These are phyloP conservation scores for Gasterosteus nipponicus DNA, from an alignment of 2,113 vertebrate species.

Conservation along the genomic window DNA sequence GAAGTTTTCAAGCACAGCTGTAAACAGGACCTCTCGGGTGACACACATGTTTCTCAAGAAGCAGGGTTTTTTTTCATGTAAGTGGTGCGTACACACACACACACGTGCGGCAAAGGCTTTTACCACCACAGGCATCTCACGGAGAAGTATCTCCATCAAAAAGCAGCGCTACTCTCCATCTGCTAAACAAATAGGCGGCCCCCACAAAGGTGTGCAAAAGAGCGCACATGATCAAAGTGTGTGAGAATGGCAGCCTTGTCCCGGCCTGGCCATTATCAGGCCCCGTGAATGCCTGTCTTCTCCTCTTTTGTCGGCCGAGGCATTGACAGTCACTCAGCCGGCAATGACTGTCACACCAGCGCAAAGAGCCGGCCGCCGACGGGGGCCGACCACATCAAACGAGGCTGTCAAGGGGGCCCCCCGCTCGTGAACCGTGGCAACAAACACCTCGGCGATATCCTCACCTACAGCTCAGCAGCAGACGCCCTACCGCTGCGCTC, in stretches of 20 bases:
- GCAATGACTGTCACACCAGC: slow-evolving; percentile 85
- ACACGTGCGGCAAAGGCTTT: slow-evolving; percentile 52
- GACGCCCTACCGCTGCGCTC: slow-evolving; percentile 77
- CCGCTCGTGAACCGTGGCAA: slow-evolving; percentile 80
- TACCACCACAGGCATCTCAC: slow-evolving; percentile 56
- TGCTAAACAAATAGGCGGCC: slow-evolving; percentile 80
- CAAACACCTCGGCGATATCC: slow-evolving; percentile 80
- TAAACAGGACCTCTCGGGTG: slow-evolving; percentile 24
- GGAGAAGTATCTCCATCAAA: slow-evolving; percentile 68
- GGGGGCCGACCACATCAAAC: slow-evolving; percentile 83
- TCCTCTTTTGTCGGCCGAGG: slow-evolving; percentile 79
- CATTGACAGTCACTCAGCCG: slow-evolving; percentile 85
- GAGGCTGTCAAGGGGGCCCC: slow-evolving; percentile 72
- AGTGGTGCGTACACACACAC: slow-evolving; percentile 34
- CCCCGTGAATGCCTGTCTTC: slow-evolving; percentile 82
- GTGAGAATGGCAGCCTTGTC: slow-evolving; percentile 79
- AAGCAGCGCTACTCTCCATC: slow-evolving; percentile 69
- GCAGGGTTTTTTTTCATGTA: slow-evolving; percentile 41
- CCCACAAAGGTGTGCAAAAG: slow-evolving; percentile 80
- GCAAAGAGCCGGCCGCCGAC: slow-evolving; percentile 80
- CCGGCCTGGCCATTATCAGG: slow-evolving; percentile 79
- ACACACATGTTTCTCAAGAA: slow-evolving; percentile 26
- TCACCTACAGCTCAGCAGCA: slow-evolving; percentile 79
- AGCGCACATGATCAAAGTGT: slow-evolving; percentile 80
- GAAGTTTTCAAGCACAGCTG: slow-evolving; percentile 23